Evolutionary conservation across 2,888 invertebrate genomes (phyloP), one percentile per base, ranked within the genome.

Genomic region (Cremastobaeus sp.): DNA sequence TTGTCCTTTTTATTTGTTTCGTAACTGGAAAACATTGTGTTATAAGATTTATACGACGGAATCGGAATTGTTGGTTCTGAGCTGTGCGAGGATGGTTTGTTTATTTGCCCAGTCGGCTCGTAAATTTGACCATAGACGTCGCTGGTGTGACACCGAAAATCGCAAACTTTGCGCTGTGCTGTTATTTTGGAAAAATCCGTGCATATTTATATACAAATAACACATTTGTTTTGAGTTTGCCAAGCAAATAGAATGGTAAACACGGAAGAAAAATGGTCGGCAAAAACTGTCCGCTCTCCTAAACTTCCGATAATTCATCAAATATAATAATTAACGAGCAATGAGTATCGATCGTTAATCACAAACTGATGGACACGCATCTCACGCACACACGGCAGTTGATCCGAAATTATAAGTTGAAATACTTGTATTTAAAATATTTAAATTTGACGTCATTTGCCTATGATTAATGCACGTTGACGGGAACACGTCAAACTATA

Each of bases 1-100:
- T 62, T n/a, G n/a, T 70, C 57, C 55, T 34, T 71, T 64, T 71
- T 64, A 52, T 71, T 71, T 64, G 57, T 71, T 59, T 64, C 57
- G 57, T 57, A 55, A 64, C 55, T 57, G 32, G 50, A 54, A 65
- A 65, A 65, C 59, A 64, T 64, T 48, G 71, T 43, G 37, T 64
- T 57, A 50, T 37, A 64, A 71, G 48, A 62, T 62, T 70, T 70
- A 62, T 69, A 32, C 60, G 60, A 62, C 54, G 48, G 52, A 62
- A 55, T 55, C 55, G 39, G 62, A 70, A 69, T 59, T 60, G 59
- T 62, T 55, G 70, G 59, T 70, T 48, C 54, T 47, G 47, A 28
- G 21, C 47, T 54, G 14, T 35, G 15, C 1, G 14, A 34, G 43
- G 37, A 68, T 20, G 50, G 37, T 37, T 68, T 59, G 59, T 68